Conservation (phyloP, 2,113 vertebrate species). For the Dascyllus trimaculatus region DNA sequence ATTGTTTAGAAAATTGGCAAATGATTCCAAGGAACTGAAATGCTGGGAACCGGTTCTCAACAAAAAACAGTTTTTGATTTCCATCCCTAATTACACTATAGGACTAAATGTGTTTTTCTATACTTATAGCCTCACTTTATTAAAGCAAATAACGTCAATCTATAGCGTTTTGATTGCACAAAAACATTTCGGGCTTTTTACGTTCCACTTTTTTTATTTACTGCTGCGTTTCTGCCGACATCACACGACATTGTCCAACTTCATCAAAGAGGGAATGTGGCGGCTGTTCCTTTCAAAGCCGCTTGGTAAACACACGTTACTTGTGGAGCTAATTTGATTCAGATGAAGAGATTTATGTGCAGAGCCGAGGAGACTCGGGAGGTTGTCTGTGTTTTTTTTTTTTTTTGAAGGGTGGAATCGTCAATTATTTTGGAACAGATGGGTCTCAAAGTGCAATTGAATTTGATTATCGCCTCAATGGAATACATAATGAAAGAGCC, state of each 20-base stretch:
- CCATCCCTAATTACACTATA: no score
- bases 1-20: no score
- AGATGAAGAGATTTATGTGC: slow-evolving; percentile 64
- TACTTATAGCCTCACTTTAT: no score
- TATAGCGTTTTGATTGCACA: neutral
- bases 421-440: slow-evolving; percentile 73
- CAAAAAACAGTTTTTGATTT: no score
- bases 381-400: slow-evolving; percentile 5
- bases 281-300: slow-evolving; percentile 32
- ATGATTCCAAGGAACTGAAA: no score
- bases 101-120: no score
- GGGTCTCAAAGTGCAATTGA: slow-evolving; percentile 71
- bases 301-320: slow-evolving; percentile 54
- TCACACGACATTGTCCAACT: slow-evolving; percentile 3
- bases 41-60: no score
- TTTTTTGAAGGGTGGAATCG: slow-evolving; percentile 39
- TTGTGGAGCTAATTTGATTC: slow-evolving; percentile 65
- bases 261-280: slow-evolving; percentile 54
- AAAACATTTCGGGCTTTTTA: neutral
- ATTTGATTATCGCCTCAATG: slow-evolving; percentile 67
- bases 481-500: slow-evolving; percentile 56
- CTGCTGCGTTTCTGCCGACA: neutral
- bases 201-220: slow-evolving; percentile 9
- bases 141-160: neutral
- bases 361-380: slow-evolving; percentile 7